Percentiles rank a stretch among this genome's conserved stretches.
These are phyloP conservation scores for Solea senegalensis DNA, from an alignment of 2,113 vertebrate genomes.

Conservation along the genomic window DNA sequence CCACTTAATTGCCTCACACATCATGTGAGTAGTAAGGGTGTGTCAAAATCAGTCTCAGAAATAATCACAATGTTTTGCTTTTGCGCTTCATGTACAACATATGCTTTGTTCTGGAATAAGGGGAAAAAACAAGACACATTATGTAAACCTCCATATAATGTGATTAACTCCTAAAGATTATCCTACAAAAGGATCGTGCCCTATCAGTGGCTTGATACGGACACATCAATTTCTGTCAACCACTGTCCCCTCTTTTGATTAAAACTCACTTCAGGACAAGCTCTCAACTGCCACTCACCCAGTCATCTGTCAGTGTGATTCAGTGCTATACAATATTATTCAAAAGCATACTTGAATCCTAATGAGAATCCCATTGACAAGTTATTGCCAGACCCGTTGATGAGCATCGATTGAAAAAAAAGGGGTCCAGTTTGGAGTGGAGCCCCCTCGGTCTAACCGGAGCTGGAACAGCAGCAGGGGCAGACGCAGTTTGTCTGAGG, in stretches of 20 bases:
- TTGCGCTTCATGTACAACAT: no score
- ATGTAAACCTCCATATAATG: background rate
- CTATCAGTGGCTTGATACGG: slow-evolving; percentile 35
- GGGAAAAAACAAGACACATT: background rate
- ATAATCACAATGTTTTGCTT: no score
- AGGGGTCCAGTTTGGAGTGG: slow-evolving; percentile 54
- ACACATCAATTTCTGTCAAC: slow-evolving; percentile 56
- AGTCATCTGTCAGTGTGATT: slow-evolving; percentile 69
- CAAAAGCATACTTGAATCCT: slow-evolving; percentile 72
- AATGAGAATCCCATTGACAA: slow-evolving; percentile 77
- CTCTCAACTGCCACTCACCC: slow-evolving; percentile 68
- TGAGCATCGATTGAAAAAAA: slow-evolving; percentile 70
- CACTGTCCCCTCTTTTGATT: slow-evolving; percentile 58
- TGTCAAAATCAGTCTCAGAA: no score
- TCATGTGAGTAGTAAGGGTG: no score
- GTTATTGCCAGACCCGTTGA: slow-evolving; percentile 59
- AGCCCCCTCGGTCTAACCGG: slow-evolving; percentile 40
- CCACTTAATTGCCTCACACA: no score
- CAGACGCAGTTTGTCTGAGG: background rate
- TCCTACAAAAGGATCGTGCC: slow-evolving; percentile 28
- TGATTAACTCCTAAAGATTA: slow-evolving; percentile 24
- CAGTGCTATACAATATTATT: slow-evolving; percentile 63
- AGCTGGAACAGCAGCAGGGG: background rate
- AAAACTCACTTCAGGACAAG: slow-evolving; percentile 65
- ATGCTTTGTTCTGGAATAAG: no score